These are phyloP conservation scores for Lymantria monacha DNA, from an alignment of 2,888 invertebrate genomes.

Conservation along the genomic window DNA sequence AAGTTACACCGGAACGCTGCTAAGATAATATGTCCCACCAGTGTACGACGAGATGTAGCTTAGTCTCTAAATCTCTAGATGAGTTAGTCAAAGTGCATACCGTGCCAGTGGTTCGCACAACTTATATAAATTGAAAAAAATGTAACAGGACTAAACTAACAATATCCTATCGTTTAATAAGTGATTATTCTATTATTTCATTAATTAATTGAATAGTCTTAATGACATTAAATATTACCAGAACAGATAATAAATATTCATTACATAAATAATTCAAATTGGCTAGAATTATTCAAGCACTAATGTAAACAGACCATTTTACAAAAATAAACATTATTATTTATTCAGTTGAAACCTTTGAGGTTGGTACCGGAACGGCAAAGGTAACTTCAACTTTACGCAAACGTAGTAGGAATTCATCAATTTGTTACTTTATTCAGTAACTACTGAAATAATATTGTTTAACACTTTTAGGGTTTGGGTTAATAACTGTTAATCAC, in stretches of 20 bases:
- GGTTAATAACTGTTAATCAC: not conserved
- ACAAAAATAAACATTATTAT: slow-evolving; percentile 34
- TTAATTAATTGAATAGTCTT: not conserved
- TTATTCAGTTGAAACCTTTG: slow-evolving; percentile 22
- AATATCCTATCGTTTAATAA: too few species aligned
- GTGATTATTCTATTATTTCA: too few species aligned
- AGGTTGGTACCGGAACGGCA: not conserved
- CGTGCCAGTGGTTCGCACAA: too few species aligned
- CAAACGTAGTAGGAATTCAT: not conserved
- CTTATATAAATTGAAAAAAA: too few species aligned
- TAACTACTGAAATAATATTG: not conserved
- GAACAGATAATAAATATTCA: slow-evolving; percentile 27
- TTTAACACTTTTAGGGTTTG: not conserved
- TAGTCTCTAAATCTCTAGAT: too few species aligned
- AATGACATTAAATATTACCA: not conserved
- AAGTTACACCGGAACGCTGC: too few species aligned
- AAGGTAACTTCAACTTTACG: not conserved
- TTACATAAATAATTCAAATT: slow-evolving; percentile 27
- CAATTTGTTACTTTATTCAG: not conserved
- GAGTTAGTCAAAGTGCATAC: too few species aligned
- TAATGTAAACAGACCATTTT: slow-evolving; percentile 25
- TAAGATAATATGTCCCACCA: too few species aligned
- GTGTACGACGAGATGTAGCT: too few species aligned
- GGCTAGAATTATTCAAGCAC: slow-evolving; percentile 20
- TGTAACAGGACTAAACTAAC: too few species aligned